These are phyloP conservation scores for Sebastiscus tertius DNA, from an alignment of 2,797 vertebrate genomes.

Conservation along the genomic window DNA sequence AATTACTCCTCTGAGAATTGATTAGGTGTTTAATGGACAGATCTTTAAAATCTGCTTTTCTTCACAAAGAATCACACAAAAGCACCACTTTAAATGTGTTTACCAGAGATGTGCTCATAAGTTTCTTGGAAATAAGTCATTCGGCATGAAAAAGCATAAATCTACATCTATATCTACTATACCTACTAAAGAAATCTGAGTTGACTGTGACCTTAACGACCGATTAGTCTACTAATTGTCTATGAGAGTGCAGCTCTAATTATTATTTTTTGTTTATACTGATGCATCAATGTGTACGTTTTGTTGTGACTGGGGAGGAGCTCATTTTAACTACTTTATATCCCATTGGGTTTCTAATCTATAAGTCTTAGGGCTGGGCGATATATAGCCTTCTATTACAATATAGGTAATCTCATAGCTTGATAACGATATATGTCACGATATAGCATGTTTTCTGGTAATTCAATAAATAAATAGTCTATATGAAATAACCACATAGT, in stretches of 20 bases:
- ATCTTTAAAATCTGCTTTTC: not conserved
- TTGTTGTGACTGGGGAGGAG: not conserved
- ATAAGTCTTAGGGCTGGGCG: not conserved
- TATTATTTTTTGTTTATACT: not conserved
- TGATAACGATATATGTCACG: no score
- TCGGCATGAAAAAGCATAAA: not conserved
- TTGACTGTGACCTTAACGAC: not conserved
- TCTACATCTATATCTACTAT: not conserved
- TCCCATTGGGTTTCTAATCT: not conserved
- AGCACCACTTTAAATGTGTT: not conserved
- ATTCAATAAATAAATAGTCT: no score
- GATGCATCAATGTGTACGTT: not conserved
- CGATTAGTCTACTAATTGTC: not conserved
- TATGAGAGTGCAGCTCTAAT: no score
- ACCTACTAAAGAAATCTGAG: not conserved
- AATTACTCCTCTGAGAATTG: not conserved
- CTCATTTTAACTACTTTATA: not conserved
- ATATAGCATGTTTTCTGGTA: no score
- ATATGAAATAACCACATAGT: no score
- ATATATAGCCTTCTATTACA: no score
- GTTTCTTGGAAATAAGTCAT: not conserved
- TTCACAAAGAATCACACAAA: not conserved
- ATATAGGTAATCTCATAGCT: no score
- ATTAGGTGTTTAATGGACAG: not conserved
- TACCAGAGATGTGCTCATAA: not conserved